Base-by-base conservation (phyloP, 2,113 vertebrate genomes). In the Upupa epops region DNA sequence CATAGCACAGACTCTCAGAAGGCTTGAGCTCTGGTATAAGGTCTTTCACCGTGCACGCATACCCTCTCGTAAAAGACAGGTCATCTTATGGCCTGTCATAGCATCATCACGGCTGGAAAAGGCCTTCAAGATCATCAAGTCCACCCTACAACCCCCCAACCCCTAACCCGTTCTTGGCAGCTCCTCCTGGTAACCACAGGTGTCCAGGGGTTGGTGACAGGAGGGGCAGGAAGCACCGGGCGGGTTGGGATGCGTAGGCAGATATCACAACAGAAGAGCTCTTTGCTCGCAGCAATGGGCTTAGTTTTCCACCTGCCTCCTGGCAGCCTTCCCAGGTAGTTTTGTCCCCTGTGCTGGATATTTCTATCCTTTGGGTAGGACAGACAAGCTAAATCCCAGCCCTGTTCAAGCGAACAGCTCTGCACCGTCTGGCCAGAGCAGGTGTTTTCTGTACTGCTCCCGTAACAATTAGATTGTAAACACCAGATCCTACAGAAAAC, bases 31-130 rank as follows among this genome's bases (percentile, higher is more conserved):
- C 22, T 32, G 29, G 8, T 6, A 9, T 8, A 24, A 8, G 4
- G 28, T 3, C n/a, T 74, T 49, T 54, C 48, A 32, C 11, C 4
- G 2, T 0, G 1, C 8, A 5, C 11, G 10, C 11, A 9, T 0
- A 1, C 4, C 15, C 25, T 69, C 7, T 26, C 29, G 0, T 1
- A 3, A 1, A 26, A 86, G 8, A 24, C 6, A 25, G 8, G 28
- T 31, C 52, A 15, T 20, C 4, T 55, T 88, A 29, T 13, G 73
- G 7, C n/a, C 13, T 0, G 0, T 36, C 29, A 11, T 42, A 42
- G 15, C 11, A 15, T 42, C 40, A 42, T 42, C 11, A 15, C 11
- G 40, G 40, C 15, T 15, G 15, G 15, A 42, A 42, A 42, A 42
- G 40, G 15, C 40, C 40, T 42, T 42, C 40, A 42, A 42, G 40